Conservation (phyloP, 1,140 invertebrate species). For the Dryas iulia region DNA sequence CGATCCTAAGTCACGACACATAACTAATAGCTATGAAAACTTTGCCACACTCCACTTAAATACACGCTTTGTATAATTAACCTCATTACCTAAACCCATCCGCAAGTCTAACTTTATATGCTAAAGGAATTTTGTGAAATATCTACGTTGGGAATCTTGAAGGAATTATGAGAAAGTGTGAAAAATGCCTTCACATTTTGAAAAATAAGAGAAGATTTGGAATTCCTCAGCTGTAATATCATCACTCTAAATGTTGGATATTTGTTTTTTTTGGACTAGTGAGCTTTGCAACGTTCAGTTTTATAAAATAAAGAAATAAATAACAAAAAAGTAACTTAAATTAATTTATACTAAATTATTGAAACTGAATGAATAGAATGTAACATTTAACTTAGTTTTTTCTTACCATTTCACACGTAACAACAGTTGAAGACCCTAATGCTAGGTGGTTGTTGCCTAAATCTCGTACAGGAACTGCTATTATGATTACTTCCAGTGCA, state of each 20-base stretch:
- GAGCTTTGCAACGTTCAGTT: no score
- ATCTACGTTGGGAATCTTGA: neutral
- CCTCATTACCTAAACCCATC: neutral
- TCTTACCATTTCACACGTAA: conserved; percentile 70
- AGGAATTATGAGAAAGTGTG: no score
- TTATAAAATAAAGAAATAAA: no score
- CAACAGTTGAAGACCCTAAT: conserved; percentile 52
- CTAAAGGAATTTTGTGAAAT: neutral
- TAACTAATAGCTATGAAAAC: conserved; percentile 20
- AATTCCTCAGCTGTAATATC: no score
- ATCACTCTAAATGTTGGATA: no score
- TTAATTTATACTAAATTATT: no score
- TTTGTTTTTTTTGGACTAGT: no score
- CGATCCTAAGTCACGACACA: conserved; percentile 7
- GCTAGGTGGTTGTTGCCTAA: conserved; percentile 51
- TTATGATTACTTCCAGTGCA: conserved; percentile 35
- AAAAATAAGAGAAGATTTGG: no score
- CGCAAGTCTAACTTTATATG: neutral
- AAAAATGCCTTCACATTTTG: no score
- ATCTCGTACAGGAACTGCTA: conserved; percentile 51
- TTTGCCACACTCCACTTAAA: conserved; percentile 4
- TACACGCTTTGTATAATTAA: conserved; percentile 3
- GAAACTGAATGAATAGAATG: no score
- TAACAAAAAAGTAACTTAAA: no score
- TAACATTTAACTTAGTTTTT: no score